Evolutionary conservation across 2,888 invertebrate species (phyloP).

Genomic region (Lamellibrachia satsuma): DNA sequence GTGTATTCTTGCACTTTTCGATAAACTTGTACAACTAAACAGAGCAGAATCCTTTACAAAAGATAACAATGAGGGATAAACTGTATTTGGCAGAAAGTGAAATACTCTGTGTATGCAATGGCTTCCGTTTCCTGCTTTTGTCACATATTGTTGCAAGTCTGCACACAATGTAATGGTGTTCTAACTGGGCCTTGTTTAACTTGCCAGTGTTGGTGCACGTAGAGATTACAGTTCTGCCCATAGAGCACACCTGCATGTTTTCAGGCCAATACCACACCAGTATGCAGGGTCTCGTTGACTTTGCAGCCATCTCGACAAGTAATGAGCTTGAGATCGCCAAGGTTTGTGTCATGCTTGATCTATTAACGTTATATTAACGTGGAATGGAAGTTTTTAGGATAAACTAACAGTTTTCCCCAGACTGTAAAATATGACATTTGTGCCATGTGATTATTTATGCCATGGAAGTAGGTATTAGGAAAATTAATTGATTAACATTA

Average conservation of each 20-base stretch:
- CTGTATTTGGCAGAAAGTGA: no score
- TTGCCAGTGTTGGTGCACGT: not conserved
- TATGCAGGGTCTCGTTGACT: slow-evolving; percentile 1
- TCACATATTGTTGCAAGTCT: no score
- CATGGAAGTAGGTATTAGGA: not conserved
- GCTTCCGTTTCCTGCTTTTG: no score
- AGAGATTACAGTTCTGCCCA: not conserved
- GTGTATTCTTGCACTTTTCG: no score
- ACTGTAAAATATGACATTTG: not conserved
- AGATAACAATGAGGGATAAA: no score
- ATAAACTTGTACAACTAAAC: no score
- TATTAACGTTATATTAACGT: not conserved
- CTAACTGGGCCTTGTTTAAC: no score
- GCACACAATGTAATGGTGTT: no score
- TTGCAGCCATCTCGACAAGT: not conserved
- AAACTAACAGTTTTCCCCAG: not conserved
- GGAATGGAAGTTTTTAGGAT: not conserved
- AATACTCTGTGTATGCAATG: no score
- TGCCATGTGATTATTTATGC: not conserved
- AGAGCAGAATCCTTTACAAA: no score
- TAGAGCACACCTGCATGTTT: not conserved
- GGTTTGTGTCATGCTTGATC: not conserved
- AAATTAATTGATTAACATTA: no score
- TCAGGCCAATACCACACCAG: not conserved
- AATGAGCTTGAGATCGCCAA: not conserved